Evolutionary conservation across 2,888 invertebrate genomes (phyloP), one percentile per base, ranked within the genome.

Genomic region (Apotomis betuletana): DNA sequence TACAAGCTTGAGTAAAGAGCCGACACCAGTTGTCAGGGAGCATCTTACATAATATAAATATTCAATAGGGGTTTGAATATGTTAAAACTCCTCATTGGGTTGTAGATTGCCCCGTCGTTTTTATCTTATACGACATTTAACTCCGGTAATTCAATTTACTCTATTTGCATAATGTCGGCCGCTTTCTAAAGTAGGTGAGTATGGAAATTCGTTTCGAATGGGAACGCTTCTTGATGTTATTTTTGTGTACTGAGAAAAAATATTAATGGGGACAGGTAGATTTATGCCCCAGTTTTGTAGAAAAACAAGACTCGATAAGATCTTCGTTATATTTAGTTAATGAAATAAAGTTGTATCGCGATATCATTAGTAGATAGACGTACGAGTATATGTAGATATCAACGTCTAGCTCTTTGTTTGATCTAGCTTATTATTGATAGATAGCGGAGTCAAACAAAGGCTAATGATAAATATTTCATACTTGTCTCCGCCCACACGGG

Each of bases 71-170:
- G 85, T 87, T 88, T 91, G 90, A 92, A 91, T 92, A 92, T 93
- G 92, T 91, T 90, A 93, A 93, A 92, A 87, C 85, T 91, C 86
- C 91, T 91, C 92, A 92, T 92, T 91, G 92, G 92, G 84, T 92
- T 91, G 92, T 92, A 92, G 92, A 93, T 92, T 88, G 90, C 91
- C 82, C 85, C 85, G 89, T 92, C 92, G 93, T 93, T 93, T 93
- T 93, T 93, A 93, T 93, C 93, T 93, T 90, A 92, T 91, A 90
- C 91, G 89, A 93, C 93, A 93, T 93, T 93, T 93, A 93, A 92
- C 93, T 92, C 92, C 87, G 86, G 93, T 92, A 92, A 93, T 93
- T 93, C 93, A 93, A 93, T 93, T 93, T 93, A 91, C 87, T 88
- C 79, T 89, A 93, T 93, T 93, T 91, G 91, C 93, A 93, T 93